Conservation (phyloP, 2,797 vertebrate species). For the Hippopotamyrus pictus region DNA sequence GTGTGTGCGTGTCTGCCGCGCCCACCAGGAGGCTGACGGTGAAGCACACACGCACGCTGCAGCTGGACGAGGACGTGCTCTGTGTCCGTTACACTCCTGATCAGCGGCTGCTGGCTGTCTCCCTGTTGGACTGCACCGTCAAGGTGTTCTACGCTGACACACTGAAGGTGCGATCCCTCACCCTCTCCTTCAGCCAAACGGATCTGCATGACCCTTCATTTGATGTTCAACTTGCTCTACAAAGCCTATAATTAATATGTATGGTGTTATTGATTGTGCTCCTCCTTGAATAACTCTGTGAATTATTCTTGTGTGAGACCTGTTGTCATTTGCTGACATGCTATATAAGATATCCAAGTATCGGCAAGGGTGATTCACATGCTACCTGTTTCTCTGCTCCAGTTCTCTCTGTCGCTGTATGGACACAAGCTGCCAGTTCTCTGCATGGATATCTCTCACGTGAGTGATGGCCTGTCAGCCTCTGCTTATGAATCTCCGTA, state of each 20-base stretch:
- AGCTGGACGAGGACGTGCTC: slow-evolving; percentile 88
- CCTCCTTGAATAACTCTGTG: neutral
- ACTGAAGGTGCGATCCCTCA: slow-evolving; percentile 69
- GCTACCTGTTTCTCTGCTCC: neutral
- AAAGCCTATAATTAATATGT: neutral
- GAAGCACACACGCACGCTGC: slow-evolving; percentile 77
- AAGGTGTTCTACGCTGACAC: slow-evolving; percentile 91
- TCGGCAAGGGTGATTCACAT: neutral
- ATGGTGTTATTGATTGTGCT: neutral
- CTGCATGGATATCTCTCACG: slow-evolving; percentile 91
- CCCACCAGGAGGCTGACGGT: slow-evolving; percentile 67
- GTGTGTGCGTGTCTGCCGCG: neutral
- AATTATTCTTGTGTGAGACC: neutral
- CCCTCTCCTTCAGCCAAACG: neutral
- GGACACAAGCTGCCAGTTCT: slow-evolving; percentile 97
- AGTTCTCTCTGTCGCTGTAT: slow-evolving; percentile 96
- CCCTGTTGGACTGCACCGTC: slow-evolving; percentile 88
- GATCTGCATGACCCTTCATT: neutral
- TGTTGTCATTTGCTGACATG: neutral
- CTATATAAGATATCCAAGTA: neutral
- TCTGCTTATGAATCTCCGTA: neutral
- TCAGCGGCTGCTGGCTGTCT: slow-evolving; percentile 80
- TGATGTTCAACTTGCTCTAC: neutral
- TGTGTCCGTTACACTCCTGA: slow-evolving; percentile 83
- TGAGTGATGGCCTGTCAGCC: slow-evolving; percentile 60